A percentile compares a stretch with the other conserved stretches of the same genome.
phyloP scores from a whole-genome alignment of 2,113 vertebrate genomes.

The Diadophis punctatus region DNA sequence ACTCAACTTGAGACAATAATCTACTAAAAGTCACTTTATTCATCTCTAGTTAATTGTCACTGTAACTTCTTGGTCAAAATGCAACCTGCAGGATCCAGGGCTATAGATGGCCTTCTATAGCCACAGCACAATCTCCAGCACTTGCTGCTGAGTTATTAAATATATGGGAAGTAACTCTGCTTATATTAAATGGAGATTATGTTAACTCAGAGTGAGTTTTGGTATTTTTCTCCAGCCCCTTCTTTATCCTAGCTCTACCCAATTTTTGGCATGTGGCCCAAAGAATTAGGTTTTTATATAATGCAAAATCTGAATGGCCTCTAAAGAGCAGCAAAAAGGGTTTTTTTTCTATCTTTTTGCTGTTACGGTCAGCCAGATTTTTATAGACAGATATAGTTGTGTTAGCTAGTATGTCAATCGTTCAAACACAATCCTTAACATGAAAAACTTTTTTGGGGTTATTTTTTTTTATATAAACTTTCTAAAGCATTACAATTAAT shows the following conservation, averaged over 20 bases:
- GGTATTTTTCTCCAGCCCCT: neutral
- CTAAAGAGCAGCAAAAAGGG: neutral
- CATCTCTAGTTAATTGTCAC: neutral
- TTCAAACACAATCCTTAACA: neutral
- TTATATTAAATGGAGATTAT: neutral
- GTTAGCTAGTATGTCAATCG: neutral
- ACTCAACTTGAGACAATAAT: neutral
- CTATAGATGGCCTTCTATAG: neutral
- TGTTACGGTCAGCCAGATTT: neutral
- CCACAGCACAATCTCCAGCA: neutral
- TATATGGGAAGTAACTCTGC: neutral
- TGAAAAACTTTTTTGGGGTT: neutral
- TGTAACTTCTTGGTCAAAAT: neutral
- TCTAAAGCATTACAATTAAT: neutral
- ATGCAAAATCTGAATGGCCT: neutral
- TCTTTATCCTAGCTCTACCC: neutral
- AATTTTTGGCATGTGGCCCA: neutral
- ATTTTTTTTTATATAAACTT: neutral
- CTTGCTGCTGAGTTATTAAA: neutral
- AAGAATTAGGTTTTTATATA: neutral
- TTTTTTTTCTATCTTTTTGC: neutral
- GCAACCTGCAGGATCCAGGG: neutral
- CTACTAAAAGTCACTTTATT: neutral
- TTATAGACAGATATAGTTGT: neutral
- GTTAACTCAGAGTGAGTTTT: neutral